A percentile compares a stretch with the other conserved stretches of the same genome.
phyloP scores from a whole-genome alignment of 1,140 invertebrate genomes.

The Sesamia nonagrioides region DNA sequence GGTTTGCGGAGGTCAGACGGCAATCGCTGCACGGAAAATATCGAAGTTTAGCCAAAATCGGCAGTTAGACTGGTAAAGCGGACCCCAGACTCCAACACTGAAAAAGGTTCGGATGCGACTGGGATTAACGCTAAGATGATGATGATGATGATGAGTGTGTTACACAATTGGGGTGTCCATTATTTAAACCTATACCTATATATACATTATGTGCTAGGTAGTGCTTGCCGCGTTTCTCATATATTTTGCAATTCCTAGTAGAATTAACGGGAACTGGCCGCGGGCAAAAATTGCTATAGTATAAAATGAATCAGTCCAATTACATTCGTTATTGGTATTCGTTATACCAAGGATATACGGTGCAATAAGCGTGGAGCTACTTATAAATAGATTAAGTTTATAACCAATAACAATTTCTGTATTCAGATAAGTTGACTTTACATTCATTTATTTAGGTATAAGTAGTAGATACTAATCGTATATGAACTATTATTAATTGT shows the following conservation, averaged over 20 bases:
- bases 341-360: constrained; percentile 32
- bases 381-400: constrained; percentile 44
- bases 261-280: constrained; percentile 12
- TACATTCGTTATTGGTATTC: constrained; percentile 38
- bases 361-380: constrained; percentile 19
- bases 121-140: too few species aligned
- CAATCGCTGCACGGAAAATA: too few species aligned
- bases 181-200: background rate
- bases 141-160: too few species aligned
- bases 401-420: background rate
- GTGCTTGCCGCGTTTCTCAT: background rate
- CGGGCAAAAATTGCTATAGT: constrained; percentile 32
- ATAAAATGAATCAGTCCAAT: constrained; percentile 37
- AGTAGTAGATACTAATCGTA: too few species aligned
- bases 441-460: background rate
- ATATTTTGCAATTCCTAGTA: background rate
- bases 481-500: too few species aligned
- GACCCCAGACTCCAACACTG: too few species aligned
- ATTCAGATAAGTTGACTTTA: background rate
- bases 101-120: too few species aligned
- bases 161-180: background rate
- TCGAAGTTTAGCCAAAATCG: too few species aligned
- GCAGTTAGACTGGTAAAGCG: too few species aligned
- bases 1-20: too few species aligned
- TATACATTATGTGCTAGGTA: background rate